Percentiles rank a stretch among this genome's conserved stretches.
Evolutionary conservation across 2,888 invertebrate species (phyloP).

Genomic region (Mesorhabditis spiculigera): DNA sequence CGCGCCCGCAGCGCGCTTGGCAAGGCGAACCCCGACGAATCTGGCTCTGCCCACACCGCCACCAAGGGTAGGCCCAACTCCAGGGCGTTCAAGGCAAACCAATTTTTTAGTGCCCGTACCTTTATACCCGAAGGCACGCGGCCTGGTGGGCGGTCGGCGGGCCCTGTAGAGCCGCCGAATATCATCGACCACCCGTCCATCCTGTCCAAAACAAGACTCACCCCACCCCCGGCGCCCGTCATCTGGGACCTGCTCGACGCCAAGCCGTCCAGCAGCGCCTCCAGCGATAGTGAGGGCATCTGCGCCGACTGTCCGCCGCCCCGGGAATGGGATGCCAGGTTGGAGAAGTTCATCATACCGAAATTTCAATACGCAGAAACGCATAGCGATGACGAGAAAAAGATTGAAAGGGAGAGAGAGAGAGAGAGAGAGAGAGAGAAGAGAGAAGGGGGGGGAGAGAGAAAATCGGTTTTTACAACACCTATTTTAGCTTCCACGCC

Average conservation of each 20-base stretch:
- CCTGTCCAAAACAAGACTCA: too few species aligned
- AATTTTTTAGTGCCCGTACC: not conserved
- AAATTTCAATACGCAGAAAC: too few species aligned
- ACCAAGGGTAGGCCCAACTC: not conserved
- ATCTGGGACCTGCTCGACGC: too few species aligned
- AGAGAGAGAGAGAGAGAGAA: too few species aligned
- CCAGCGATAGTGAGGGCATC: slow-evolving; percentile 24
- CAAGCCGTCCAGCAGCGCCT: not conserved
- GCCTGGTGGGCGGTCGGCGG: not conserved
- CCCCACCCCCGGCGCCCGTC: too few species aligned
- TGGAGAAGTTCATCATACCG: too few species aligned
- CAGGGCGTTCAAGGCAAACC: not conserved
- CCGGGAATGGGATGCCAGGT: not conserved
- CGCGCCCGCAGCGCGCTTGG: slow-evolving; percentile 55
- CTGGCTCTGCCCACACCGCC: not conserved
- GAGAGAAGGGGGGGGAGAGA: too few species aligned
- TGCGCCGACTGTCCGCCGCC: slow-evolving; percentile 24
- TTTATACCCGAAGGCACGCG: not conserved
- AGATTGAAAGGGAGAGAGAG: too few species aligned
- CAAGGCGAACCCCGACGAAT: slow-evolving; percentile 9
- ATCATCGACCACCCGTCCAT: not conserved
- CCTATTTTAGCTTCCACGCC: not conserved
- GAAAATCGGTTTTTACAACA: too few species aligned
- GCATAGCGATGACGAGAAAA: too few species aligned
- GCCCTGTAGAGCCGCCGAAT: not conserved